Conservation (phyloP, 2,888 invertebrate genomes). For the Nymphalis polychloros region DNA sequence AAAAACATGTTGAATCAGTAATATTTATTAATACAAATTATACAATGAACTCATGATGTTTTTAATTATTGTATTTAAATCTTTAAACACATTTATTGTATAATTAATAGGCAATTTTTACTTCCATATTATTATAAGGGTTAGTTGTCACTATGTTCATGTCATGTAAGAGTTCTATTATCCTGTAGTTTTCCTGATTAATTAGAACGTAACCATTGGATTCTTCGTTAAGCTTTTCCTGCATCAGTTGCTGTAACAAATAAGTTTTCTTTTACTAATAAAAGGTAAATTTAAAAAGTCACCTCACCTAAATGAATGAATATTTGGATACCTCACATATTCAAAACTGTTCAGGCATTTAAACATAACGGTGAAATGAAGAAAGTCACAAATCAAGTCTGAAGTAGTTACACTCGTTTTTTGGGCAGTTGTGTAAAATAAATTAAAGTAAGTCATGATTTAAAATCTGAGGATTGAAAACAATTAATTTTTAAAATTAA, state of each 20-base stretch:
- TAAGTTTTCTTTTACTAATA: neutral
- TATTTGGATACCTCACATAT: too few species aligned
- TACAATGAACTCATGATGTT: neutral
- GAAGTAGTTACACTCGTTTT: too few species aligned
- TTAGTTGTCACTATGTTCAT: slow-evolving; percentile 61
- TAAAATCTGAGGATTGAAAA: neutral
- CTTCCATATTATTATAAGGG: slow-evolving; percentile 66
- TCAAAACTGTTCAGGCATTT: too few species aligned
- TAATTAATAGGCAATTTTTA: slow-evolving; percentile 58
- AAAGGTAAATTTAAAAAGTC: neutral
- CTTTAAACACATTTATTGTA: neutral
- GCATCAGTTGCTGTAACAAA: slow-evolving; percentile 61
- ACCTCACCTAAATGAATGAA: too few species aligned
- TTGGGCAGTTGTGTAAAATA: too few species aligned
- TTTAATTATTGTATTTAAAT: neutral
- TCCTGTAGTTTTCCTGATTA: slow-evolving; percentile 54
- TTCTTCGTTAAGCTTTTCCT: slow-evolving; percentile 49
- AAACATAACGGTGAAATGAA: too few species aligned
- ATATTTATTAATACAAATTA: too few species aligned
- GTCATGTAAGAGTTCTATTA: slow-evolving; percentile 58
- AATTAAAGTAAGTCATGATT: too few species aligned
- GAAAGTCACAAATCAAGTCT: too few species aligned
- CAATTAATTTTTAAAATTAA: too few species aligned
- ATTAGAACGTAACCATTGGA: slow-evolving; percentile 60
- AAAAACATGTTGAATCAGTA: too few species aligned